These are phyloP conservation scores for Cuniculus paca DNA, from an alignment of 2,797 vertebrate species.

Conservation along the genomic window DNA sequence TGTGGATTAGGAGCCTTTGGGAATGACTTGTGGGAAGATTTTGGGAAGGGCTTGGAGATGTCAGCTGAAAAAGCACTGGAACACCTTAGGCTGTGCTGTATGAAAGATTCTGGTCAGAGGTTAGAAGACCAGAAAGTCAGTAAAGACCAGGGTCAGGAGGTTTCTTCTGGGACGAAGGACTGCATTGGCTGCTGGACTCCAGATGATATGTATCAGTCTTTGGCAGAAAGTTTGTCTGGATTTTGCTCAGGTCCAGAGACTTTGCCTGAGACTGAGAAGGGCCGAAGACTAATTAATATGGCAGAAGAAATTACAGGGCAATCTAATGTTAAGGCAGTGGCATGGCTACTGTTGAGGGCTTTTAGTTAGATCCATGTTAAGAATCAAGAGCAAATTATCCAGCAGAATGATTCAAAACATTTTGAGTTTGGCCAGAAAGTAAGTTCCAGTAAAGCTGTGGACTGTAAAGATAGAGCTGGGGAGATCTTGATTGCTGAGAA, in stretches of 20 bases:
- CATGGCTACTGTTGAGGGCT: not conserved
- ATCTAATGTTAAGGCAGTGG: not conserved
- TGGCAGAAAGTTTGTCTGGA: not conserved
- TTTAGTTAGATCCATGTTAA: not conserved
- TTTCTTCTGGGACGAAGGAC: not conserved
- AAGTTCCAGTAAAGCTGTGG: not conserved
- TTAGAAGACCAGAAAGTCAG: not conserved
- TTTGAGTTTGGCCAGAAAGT: not conserved
- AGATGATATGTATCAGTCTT: not conserved
- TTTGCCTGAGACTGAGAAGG: not conserved
- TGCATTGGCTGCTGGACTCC: not conserved
- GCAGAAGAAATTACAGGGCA: not conserved
- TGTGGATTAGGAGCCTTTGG: not conserved
- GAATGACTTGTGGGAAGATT: not conserved
- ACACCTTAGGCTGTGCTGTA: not conserved
- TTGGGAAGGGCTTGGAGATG: not conserved
- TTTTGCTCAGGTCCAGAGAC: not conserved
- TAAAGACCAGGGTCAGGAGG: not conserved
- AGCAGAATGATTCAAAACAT: not conserved
- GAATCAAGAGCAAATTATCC: not conserved
- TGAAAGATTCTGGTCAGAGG: not conserved
- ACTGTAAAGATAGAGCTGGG: not conserved
- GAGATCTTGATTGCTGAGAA: not conserved
- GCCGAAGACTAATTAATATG: not conserved
- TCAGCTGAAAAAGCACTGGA: not conserved